Percentiles rank a stretch among this genome's conserved stretches.
Evolutionary conservation across 2,888 invertebrate species (phyloP).

Genomic region (Branchellion lobata): DNA sequence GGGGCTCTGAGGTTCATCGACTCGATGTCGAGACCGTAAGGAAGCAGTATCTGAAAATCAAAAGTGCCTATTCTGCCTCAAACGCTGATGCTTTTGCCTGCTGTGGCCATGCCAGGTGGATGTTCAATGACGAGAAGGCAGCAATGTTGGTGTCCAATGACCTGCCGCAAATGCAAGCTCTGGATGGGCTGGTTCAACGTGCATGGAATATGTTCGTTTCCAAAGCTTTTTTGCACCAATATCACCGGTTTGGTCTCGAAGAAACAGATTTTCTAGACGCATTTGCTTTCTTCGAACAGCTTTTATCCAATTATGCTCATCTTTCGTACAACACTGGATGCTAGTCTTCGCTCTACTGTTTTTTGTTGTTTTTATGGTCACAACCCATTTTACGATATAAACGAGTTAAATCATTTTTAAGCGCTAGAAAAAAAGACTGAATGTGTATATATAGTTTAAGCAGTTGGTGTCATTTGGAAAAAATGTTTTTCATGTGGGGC

Average conservation of each 20-base stretch:
- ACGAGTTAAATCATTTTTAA: no score
- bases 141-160: slow-evolving; percentile 61
- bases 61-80: background rate
- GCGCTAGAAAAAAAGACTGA: no score
- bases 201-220: slow-evolving; percentile 63
- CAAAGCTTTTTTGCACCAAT: slow-evolving; percentile 63
- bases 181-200: slow-evolving; percentile 58
- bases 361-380: no score
- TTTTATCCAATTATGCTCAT: slow-evolving; percentile 58
- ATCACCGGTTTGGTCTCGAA: slow-evolving; percentile 59
- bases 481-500: no score
- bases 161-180: slow-evolving; percentile 55
- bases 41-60: slow-evolving; percentile 27
- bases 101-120: slow-evolving; percentile 56
- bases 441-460: no score
- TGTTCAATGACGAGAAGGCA: slow-evolving; percentile 59
- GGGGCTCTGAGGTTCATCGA: background rate
- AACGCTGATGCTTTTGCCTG: slow-evolving; percentile 3
- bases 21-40: background rate
- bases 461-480: no score
- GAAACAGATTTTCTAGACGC: slow-evolving; percentile 61
- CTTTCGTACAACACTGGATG: no score
- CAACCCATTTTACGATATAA: no score
- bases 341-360: no score
- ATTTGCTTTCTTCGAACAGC: slow-evolving; percentile 61